Conservation (phyloP, 2,797 vertebrate genomes). For the Bufotes viridis region DNA sequence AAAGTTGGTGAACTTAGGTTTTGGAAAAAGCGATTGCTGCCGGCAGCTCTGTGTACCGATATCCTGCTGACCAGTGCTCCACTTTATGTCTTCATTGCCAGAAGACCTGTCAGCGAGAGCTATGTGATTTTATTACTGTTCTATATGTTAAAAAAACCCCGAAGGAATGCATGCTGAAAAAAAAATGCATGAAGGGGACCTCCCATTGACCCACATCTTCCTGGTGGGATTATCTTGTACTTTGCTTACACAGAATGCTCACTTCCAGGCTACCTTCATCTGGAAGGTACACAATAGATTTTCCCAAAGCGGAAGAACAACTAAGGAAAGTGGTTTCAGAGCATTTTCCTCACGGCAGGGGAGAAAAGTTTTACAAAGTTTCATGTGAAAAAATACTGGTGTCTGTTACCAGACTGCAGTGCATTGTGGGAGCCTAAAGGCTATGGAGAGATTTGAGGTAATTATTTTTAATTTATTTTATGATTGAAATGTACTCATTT, state of each 20-base stretch:
- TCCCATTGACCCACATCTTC: not conserved
- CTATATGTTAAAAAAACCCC: not conserved
- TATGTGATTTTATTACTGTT: not conserved
- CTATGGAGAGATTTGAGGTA: not conserved
- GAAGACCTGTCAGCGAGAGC: not conserved
- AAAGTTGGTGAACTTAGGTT: conserved; percentile 59
- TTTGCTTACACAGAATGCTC: not conserved
- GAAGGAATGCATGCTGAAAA: not conserved
- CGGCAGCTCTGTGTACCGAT: conserved; percentile 46
- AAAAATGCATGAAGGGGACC: not conserved
- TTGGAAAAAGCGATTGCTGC: not conserved
- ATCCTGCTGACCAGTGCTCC: conserved; percentile 26
- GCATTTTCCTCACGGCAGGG: not conserved
- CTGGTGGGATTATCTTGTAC: not conserved
- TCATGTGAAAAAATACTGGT: not conserved
- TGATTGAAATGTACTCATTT: no score
- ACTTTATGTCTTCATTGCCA: conserved; percentile 25
- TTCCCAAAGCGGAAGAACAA: not conserved
- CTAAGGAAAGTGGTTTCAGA: not conserved
- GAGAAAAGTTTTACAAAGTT: conserved; percentile 2
- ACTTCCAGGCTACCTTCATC: not conserved
- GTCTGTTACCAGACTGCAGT: not conserved
- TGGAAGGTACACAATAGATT: not conserved
- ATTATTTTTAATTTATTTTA: no score
- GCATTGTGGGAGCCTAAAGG: not conserved